A percentile compares a stretch with the other conserved stretches of the same genome.
phyloP scores from a whole-genome alignment of 2,113 vertebrate species.

The Hippoglossus stenolepis region DNA sequence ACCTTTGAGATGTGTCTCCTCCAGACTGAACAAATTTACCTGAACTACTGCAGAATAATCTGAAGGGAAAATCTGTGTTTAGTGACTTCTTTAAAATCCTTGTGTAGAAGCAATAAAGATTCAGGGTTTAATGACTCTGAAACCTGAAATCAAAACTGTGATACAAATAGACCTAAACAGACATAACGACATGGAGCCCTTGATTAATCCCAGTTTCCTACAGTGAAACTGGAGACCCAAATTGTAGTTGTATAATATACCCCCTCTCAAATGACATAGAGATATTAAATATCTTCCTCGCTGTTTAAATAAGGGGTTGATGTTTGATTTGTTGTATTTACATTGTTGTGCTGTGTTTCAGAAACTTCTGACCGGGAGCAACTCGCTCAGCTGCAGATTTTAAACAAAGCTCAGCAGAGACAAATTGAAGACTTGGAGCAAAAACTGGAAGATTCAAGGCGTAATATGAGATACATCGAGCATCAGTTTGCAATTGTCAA shows the following conservation, averaged over 20 bases:
- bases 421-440: slow-evolving; percentile 89
- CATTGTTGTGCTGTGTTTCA: slow-evolving; percentile 64
- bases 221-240: too few species aligned
- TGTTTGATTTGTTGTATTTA: neutral
- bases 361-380: slow-evolving; percentile 88
- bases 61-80: too few species aligned
- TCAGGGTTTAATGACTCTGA: too few species aligned
- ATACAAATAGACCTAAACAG: too few species aligned
- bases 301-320: neutral
- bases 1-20: too few species aligned
- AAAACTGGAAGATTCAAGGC: slow-evolving; percentile 90
- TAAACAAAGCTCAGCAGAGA: slow-evolving; percentile 92
- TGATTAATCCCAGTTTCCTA: too few species aligned
- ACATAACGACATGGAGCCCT: too few species aligned
- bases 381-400: slow-evolving; percentile 90
- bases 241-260: neutral
- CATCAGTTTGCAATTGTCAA: slow-evolving; percentile 93
- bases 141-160: too few species aligned
- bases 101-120: too few species aligned
- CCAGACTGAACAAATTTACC: too few species aligned
- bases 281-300: neutral
- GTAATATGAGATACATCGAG: slow-evolving; percentile 90
- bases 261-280: neutral
- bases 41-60: too few species aligned
- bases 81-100: too few species aligned